phyloP scores from a whole-genome alignment of 2,113 vertebrate species.

The Columba livia region DNA sequence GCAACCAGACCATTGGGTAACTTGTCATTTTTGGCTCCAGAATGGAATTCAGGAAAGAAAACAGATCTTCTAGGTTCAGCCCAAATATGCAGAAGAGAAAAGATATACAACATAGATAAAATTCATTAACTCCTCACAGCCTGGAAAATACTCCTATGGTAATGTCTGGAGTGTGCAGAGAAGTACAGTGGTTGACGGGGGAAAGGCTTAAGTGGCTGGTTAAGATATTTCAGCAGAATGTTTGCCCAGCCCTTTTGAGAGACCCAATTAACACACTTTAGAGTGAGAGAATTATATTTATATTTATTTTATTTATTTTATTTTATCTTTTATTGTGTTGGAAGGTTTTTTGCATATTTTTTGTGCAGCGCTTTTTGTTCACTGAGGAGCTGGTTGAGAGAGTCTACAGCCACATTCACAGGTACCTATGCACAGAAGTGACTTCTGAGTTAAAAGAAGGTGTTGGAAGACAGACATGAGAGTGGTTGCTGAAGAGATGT shows the following conservation, averaged over 20 bases:
- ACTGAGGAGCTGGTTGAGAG: neutral
- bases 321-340: too few relatives aligned
- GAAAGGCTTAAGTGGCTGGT: neutral
- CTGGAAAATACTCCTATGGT: neutral
- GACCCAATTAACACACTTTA: neutral
- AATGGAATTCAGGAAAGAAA: neutral
- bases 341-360: neutral
- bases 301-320: neutral
- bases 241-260: neutral
- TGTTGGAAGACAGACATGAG: neutral
- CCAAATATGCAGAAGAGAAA: neutral
- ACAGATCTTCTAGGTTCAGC: neutral
- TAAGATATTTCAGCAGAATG: neutral
- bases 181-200: neutral
- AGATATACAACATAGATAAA: neutral
- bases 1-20: neutral
- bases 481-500: neutral
- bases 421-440: too few relatives aligned
- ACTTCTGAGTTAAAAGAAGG: neutral
- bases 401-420: neutral
- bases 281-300: neutral
- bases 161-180: neutral
- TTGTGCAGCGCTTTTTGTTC: neutral
- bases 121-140: neutral
- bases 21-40: neutral